Evolutionary conservation across 2,797 vertebrate species (phyloP).

Genomic region (Melanotaenia boesemani): DNA sequence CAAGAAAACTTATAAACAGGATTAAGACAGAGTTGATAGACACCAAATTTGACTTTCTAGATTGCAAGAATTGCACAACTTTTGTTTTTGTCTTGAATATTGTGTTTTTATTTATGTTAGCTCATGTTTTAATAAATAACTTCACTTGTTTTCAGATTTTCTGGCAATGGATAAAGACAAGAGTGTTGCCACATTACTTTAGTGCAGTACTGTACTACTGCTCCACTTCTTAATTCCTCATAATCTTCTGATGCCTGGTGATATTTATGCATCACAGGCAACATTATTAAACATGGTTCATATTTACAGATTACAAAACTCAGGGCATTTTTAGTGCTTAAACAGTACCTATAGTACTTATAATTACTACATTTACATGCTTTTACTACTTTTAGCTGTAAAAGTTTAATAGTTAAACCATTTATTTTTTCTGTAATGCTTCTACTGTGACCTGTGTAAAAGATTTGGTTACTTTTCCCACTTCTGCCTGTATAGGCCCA

Average conservation of each 20-base stretch:
- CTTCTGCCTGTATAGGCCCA: conserved; percentile 75
- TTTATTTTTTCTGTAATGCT: neutral
- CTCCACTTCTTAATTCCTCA: neutral
- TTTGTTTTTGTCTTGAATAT: too few species aligned
- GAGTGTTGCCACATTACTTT: too few species aligned
- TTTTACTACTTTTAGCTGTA: too few species aligned
- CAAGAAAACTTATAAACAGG: too few species aligned
- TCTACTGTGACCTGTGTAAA: conserved; percentile 1
- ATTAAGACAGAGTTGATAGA: too few species aligned
- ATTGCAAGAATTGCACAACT: too few species aligned
- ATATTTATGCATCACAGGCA: neutral
- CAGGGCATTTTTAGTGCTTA: neutral
- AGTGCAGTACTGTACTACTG: neutral
- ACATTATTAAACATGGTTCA: neutral
- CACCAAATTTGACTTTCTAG: too few species aligned
- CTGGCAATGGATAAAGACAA: neutral
- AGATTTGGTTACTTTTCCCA: conserved; percentile 26
- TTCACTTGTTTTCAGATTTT: neutral
- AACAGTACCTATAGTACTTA: neutral
- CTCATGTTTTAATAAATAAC: too few species aligned
- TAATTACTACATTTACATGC: too few species aligned
- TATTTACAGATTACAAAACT: too few species aligned
- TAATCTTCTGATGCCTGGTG: neutral
- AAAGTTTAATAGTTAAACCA: neutral
- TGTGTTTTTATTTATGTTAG: too few species aligned